These are phyloP conservation scores for Phortica variegata DNA, from an alignment of 1,140 invertebrate genomes.

Conservation along the genomic window DNA sequence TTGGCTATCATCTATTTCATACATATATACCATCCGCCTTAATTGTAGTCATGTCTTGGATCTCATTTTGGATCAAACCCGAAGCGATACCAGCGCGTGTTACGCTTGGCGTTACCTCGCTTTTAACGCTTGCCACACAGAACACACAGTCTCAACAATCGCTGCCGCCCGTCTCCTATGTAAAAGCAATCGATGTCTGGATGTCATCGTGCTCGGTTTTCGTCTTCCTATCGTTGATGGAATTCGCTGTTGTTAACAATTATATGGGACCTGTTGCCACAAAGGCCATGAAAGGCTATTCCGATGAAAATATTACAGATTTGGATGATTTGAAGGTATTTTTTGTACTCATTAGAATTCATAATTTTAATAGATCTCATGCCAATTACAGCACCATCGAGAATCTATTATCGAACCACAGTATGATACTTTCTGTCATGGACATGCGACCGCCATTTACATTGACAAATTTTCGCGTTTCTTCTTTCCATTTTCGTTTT, in stretches of 20 bases:
- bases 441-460: conserved; percentile 78
- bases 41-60: conserved; percentile 92
- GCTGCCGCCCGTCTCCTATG: conserved; percentile 86
- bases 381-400: conserved; percentile 57
- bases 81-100: conserved; percentile 74
- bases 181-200: conserved; percentile 91
- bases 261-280: conserved; percentile 86
- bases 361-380: conserved; percentile 7
- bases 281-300: conserved; percentile 87
- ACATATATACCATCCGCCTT: conserved; percentile 87
- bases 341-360: no score
- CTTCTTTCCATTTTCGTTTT: conserved; percentile 86
- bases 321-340: conserved; percentile 74
- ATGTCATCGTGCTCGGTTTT: conserved; percentile 92
- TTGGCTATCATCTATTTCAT: conserved; percentile 87
- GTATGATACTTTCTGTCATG: conserved; percentile 82
- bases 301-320: conserved; percentile 78
- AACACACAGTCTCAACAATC: conserved; percentile 88
- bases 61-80: conserved; percentile 91
- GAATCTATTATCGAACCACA: conserved; percentile 63
- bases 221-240: conserved; percentile 89
- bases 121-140: conserved; percentile 82
- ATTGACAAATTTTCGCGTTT: conserved; percentile 84
- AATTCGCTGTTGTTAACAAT: conserved; percentile 90
- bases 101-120: conserved; percentile 72